Base-by-base conservation (phyloP, 2,797 vertebrate genomes). In the Monodelphis domestica region DNA sequence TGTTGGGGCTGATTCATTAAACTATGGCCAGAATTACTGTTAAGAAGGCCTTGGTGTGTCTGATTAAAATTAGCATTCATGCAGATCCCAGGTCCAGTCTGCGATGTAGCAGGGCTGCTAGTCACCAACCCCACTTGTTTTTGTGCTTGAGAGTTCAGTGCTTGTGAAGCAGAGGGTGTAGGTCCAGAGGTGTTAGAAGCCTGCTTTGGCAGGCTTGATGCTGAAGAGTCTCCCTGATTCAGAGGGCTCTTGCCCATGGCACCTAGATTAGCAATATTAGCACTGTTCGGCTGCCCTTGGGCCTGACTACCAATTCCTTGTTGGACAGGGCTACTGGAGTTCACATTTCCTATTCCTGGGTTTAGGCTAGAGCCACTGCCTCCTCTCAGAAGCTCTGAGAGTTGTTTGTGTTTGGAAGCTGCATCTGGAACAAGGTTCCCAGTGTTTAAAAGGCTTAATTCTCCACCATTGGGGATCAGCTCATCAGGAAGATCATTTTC, bases 401-500 rank as follows among this genome's bases (percentile, higher is more conserved):
- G 99, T 96, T 99, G 99, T 98, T 99, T 99, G 98, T 99, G 99
- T 98, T 99, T 99, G 94, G 99, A 99, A 50, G 99, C 99, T 17
- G 99, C 99, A 97, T 99, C 99, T 38, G 99, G 99, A 96, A 99
- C 98, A 50, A 99, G 98, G 96, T 98, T 98, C 95, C 98, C 98
- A 92, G 98, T 96, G 98, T 99, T 98, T 98, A 99, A 98, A 97
- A 99, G 98, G 97, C 98, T 97, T 96, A 99, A 98, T 96, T 99
- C 99, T 87, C 98, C 98, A 96, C 99, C 99, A 94, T 99, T 99
- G 88, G 99, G 99, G 95, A 99, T 99, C 98, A 99, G 98, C 97
- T 99, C 99, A 98, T 99, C 99, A 4, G 99, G 99, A 98, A 99
- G 99, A 98, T 99, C 99, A 53, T 99, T 99, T 98, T 99, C 99